Evolutionary conservation across 23 tunicate genomes (phyloP).

Genomic region (Styela clava): DNA sequence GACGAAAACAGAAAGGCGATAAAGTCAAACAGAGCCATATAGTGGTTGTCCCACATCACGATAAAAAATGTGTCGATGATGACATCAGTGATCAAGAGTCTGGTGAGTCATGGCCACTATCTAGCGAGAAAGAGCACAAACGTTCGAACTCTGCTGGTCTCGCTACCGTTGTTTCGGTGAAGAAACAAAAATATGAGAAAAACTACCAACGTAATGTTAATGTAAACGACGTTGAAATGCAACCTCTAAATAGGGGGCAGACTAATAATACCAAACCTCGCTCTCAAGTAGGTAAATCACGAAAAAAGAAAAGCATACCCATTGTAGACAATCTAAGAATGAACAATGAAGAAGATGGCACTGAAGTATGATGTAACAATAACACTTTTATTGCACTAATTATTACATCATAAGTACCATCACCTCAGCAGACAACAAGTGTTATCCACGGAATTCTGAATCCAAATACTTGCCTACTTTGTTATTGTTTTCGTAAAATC

Average conservation of each 20-base stretch:
- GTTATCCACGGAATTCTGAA: not conserved
- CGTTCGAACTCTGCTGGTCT: slow-evolving; percentile 20
- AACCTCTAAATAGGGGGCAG: slow-evolving; percentile 12
- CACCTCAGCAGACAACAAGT: not conserved
- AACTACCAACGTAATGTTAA: slow-evolving; percentile 10
- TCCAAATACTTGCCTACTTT: not conserved
- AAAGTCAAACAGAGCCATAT: slow-evolving; percentile 6
- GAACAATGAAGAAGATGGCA: slow-evolving; percentile 61
- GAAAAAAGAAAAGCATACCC: slow-evolving; percentile 32
- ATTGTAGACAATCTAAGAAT: slow-evolving; percentile 56
- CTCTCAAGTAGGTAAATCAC: slow-evolving; percentile 10
- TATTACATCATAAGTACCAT: slow-evolving; percentile 1
- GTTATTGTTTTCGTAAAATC: too few species aligned
- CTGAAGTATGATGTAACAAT: slow-evolving; percentile 61
- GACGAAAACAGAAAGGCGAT: not conserved
- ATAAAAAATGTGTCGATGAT: slow-evolving; percentile 28
- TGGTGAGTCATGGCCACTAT: slow-evolving; percentile 30
- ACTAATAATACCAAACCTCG: slow-evolving; percentile 1
- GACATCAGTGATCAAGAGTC: slow-evolving; percentile 21
- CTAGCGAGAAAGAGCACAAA: slow-evolving; percentile 24
- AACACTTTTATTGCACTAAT: slow-evolving; percentile 7
- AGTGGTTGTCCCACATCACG: not conserved
- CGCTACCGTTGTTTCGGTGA: slow-evolving; percentile 25
- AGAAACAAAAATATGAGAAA: slow-evolving; percentile 6
- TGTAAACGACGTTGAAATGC: slow-evolving; percentile 26